Evolutionary conservation across 2,113 vertebrate genomes (phyloP), one percentile per base, ranked within the genome.

Genomic region (Oncorhynchus masou): DNA sequence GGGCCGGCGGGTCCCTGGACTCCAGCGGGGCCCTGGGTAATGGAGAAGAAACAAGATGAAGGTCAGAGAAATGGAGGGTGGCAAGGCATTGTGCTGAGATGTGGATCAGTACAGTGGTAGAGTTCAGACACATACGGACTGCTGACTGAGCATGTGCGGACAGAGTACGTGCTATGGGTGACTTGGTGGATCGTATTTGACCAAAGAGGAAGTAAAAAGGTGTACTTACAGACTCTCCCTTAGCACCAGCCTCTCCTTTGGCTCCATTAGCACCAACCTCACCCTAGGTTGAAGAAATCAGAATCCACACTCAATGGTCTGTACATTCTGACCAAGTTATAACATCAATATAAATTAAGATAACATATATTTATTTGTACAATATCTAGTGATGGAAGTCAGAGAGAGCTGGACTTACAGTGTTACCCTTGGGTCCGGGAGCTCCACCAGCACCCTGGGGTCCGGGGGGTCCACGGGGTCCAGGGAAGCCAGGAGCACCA

Each of bases 401-500:
- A 15, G 51, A 11, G 25, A n/a, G 49, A 72, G 70, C 22, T 51
- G 22, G 71, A 97, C 98, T 96, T 90, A 99, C 98, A 25, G 91
- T 93, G 94, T 99, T 99, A 70, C 98, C 97, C 93, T 99, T 99
- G 88, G 97, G 91, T 74, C 98, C 98, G 0, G 96, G 93, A 87
- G 94, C 87, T 70, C 97, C 98, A 1, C 87, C 91, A 88, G 96
- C 91, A 73, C 98, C 98, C 79, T 97, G 94, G 73, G 95, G 83
- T 91, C 98, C 98, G 31, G 97, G 87, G 86, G 98, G 95, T 82
- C 98, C 98, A 77, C 98, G 96, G 66, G 98, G 96, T 86, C 98
- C 98, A 0, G 98, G 98, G 93, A 99, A 99, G 51, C 97, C 98
- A 5, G 97, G 97, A 88, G 97, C 96, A 20, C 98, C 98, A 90